Percentiles rank a stretch among this genome's conserved stretches.
Conservation (phyloP, 2,888 invertebrate species). For the Plagiodera versicolora region DNA sequence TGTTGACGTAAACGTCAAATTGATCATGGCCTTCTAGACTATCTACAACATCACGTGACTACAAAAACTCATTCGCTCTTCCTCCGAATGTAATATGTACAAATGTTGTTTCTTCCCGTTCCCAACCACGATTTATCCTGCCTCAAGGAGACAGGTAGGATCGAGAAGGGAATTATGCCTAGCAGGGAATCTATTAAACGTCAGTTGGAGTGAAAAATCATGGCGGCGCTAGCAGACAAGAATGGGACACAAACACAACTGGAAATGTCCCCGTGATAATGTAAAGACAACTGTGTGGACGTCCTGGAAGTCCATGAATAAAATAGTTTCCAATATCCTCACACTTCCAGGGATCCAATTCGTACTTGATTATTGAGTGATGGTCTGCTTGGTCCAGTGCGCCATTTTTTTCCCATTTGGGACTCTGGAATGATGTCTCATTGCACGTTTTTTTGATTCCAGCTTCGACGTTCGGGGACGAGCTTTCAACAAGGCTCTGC, state of each 20-base stretch:
- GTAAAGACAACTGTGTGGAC: not conserved
- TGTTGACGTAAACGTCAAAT: no score
- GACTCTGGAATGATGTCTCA: no score
- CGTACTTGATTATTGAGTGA: no score
- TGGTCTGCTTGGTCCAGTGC: no score
- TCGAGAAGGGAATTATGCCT: slow-evolving; percentile 3
- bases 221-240: not conserved
- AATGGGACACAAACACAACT: not conserved
- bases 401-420: no score
- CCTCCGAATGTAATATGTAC: slow-evolving; percentile 13
- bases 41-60: no score
- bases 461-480: slow-evolving; percentile 86
- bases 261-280: not conserved
- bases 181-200: slow-evolving; percentile 6
- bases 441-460: slow-evolving; percentile 53
- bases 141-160: slow-evolving; percentile 9
- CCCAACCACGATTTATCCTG: slow-evolving; percentile 10
- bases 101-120: slow-evolving; percentile 9
- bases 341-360: not conserved
- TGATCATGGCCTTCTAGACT: no score
- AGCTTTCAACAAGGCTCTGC: slow-evolving; percentile 77
- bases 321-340: not conserved
- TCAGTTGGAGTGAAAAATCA: not conserved
- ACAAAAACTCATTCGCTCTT: no score
- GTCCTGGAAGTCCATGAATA: not conserved